Conservation (phyloP, 2,113 vertebrate species). For the Pheucticus melanocephalus region DNA sequence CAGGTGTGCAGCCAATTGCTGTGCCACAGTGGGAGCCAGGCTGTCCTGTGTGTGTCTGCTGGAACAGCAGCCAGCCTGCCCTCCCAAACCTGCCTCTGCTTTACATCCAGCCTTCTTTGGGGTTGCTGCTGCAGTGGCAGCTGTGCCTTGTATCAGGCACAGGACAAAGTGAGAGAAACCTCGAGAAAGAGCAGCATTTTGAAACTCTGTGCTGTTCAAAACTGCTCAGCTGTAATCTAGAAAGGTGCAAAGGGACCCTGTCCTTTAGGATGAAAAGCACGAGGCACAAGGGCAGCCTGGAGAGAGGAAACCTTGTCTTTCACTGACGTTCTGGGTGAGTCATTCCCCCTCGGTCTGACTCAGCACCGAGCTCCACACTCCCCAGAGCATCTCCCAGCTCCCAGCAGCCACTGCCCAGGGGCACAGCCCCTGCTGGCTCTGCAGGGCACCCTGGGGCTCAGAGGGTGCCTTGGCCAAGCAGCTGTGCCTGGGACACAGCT, state of each 20-base stretch:
- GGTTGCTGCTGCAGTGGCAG: background rate
- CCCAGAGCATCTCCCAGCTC: background rate
- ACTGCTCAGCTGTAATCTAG: background rate
- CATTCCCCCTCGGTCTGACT: background rate
- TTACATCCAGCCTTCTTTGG: background rate
- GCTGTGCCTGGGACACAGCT: background rate
- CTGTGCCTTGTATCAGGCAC: background rate
- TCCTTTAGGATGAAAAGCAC: background rate
- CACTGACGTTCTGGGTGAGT: slow-evolving; percentile 2
- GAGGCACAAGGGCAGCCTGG: background rate
- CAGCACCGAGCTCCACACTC: background rate
- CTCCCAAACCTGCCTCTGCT: background rate
- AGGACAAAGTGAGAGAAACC: background rate
- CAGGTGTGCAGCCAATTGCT: too few relatives aligned
- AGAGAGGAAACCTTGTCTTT: background rate
- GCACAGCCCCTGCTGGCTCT: fast-evolving
- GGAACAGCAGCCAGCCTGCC: background rate
- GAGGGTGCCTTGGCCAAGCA: fast-evolving
- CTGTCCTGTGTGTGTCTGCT: background rate
- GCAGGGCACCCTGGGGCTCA: background rate
- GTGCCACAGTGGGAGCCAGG: background rate
- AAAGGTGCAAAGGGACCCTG: background rate
- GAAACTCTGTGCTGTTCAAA: background rate
- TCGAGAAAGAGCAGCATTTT: background rate
- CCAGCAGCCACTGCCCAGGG: background rate